Evolutionary conservation across 2,113 vertebrate species (phyloP).

Genomic region (Chaetops frenatus): DNA sequence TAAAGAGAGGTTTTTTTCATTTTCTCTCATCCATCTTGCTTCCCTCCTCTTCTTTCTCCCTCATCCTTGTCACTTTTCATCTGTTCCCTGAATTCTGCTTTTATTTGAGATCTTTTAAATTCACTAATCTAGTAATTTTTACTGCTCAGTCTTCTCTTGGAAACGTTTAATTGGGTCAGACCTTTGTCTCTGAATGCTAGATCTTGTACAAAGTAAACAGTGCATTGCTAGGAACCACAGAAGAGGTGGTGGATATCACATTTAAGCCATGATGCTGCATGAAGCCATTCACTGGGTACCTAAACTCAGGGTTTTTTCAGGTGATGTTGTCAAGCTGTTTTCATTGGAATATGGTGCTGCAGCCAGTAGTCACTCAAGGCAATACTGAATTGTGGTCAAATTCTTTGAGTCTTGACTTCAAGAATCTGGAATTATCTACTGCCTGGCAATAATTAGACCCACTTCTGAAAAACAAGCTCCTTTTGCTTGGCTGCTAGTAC

Average conservation of each 20-base stretch:
- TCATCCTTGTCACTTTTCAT: neutral
- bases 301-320: neutral
- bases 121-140: neutral
- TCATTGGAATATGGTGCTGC: neutral
- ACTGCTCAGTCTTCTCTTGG: neutral
- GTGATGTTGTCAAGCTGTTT: neutral
- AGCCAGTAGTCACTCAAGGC: neutral
- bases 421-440: neutral
- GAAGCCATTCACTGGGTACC: neutral
- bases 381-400: neutral
- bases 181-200: neutral
- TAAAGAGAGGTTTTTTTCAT: neutral
- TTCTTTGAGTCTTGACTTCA: neutral
- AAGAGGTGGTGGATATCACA: neutral
- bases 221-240: neutral
- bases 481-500: neutral
- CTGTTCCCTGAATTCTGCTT: neutral
- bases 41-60: neutral
- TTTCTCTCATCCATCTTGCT: neutral
- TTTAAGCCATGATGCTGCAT: neutral
- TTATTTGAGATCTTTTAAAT: neutral
- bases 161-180: neutral
- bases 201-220: neutral
- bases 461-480: neutral
- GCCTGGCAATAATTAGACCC: neutral